phyloP scores from a whole-genome alignment of 2,113 vertebrate species.

The Hipposideros armiger region DNA sequence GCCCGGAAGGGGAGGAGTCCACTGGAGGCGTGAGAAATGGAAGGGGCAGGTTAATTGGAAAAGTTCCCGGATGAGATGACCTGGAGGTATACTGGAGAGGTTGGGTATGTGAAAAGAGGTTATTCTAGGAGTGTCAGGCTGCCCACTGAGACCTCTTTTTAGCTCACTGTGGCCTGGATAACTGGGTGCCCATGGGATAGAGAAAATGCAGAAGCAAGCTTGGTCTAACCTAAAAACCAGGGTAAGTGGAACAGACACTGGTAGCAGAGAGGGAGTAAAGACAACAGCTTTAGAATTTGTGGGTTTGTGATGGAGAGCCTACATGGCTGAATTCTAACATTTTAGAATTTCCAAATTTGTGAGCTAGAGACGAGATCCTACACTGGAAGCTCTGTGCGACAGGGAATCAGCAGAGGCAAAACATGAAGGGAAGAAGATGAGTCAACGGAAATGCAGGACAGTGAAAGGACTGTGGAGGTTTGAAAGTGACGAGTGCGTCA shows the following conservation, averaged over 20 bases:
- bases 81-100: background rate
- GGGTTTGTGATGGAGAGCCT: background rate
- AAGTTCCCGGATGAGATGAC: background rate
- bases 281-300: background rate
- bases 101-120: background rate
- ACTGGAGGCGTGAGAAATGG: background rate
- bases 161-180: background rate
- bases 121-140: background rate
- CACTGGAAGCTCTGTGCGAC: background rate
- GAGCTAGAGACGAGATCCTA: background rate
- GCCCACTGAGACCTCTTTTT: background rate
- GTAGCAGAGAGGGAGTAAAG: background rate
- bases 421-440: background rate
- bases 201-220: background rate
- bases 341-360: conserved; percentile 22
- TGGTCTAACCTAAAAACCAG: background rate
- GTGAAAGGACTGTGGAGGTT: background rate
- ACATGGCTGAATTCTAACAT: background rate
- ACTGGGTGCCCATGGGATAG: background rate
- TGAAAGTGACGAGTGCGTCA: background rate
- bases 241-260: background rate
- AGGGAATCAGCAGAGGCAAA: background rate
- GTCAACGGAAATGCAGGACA: background rate
- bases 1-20: background rate
- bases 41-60: background rate